Conservation (phyloP, 2,888 invertebrate species). For the Dryomyza anilis region DNA sequence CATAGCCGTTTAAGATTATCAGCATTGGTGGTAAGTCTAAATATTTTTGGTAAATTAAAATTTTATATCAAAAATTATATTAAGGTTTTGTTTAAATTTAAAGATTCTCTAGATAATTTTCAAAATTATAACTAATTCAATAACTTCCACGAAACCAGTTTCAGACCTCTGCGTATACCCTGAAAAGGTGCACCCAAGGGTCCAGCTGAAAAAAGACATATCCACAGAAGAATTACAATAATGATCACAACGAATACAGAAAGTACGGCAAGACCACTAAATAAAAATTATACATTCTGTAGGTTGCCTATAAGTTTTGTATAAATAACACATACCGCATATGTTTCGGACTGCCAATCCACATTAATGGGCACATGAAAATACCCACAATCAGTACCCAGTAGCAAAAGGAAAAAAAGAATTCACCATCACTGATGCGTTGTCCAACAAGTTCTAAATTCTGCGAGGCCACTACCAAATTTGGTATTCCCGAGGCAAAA, state of each 20-base stretch:
- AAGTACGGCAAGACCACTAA: constrained; percentile 63
- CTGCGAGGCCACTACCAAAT: constrained; percentile 79
- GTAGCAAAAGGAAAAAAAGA: constrained; percentile 78
- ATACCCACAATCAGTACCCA: constrained; percentile 80
- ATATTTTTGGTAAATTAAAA: no score
- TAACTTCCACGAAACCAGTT: no score
- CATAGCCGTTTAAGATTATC: constrained; percentile 69
- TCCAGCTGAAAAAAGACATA: constrained; percentile 64
- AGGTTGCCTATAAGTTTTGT: no score
- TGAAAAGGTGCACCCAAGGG: constrained; percentile 57
- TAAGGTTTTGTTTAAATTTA: no score
- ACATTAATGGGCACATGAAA: constrained; percentile 78
- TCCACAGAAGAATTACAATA: constrained; percentile 72
- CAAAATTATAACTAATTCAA: no score
- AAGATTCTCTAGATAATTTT: no score
- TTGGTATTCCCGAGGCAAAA: constrained; percentile 79
- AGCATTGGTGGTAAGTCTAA: constrained; percentile 61
- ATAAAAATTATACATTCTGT: no score
- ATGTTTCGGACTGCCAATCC: constrained; percentile 90
- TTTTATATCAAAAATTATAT: no score
- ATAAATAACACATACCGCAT: constrained; percentile 75
- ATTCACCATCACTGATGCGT: constrained; percentile 69
- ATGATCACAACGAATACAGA: constrained; percentile 70
- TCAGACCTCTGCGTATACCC: constrained; percentile 50
- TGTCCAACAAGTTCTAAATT: constrained; percentile 79